Evolutionary conservation across 2,888 invertebrate species (phyloP), one percentile per base, ranked within the genome.

Genomic region (Caenorhabditis becei): DNA sequence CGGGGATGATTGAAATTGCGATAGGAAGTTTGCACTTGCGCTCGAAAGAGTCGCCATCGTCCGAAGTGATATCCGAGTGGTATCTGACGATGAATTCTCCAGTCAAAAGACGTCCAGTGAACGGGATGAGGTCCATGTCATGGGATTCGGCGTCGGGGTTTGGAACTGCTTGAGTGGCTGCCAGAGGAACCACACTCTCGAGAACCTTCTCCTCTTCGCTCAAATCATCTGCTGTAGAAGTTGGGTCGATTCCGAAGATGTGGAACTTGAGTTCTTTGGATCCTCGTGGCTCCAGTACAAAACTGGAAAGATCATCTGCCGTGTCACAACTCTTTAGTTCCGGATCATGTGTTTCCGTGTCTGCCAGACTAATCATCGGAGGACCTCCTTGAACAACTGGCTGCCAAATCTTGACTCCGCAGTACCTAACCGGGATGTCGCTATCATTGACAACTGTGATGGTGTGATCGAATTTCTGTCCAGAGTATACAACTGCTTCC

Each of bases 231-330:
- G 89, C 84, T 0, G 89, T 88, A 3, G 88, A 83, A 0, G 89
- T 85, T 58, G 90, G 89, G 80, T 91, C 90, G 32, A 90, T 88
- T 54, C 90, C 90, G 66, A 91, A 90, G 18, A 90, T 87, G 18
- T 82, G 82, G 71, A 90, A 88, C n/a, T 72, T 78, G 32, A 90
- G 71, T 28, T 86, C 83, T 37, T 75, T 82, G 10, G 75, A 65
- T 49, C 84, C 84, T 5, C 74, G 71, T 2, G 90, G 86, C 1
- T 71, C 77, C 0, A 90, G 66, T 8, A 51, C 35, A 70, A 83
- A 81, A 18, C 72, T 63, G 0, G 63, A 47, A 5, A 72, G 53
- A 56, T 80, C 79, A 26, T 71, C 78, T 7, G 59, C 53, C 0
- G 20, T 35, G 8, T 81, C 82, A 24, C 53, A 74, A 4, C 18